Conservation (phyloP, 2,797 vertebrate species). For the Acipenser transmontanus region DNA sequence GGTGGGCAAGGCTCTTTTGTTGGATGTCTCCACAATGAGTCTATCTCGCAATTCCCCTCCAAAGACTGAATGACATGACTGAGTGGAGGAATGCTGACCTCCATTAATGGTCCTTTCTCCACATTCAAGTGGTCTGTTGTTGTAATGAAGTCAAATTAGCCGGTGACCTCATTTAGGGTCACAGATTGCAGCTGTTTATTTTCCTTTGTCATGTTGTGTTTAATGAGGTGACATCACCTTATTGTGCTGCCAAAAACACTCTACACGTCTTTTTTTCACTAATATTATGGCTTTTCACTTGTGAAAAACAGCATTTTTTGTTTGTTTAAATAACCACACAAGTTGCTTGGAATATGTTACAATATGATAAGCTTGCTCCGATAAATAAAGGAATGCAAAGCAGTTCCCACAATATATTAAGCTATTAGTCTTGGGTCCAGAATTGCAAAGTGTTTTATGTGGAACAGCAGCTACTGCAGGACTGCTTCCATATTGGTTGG, state of each 20-base stretch:
- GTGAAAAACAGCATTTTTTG: slow-evolving; percentile 43
- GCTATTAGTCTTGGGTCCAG: no score
- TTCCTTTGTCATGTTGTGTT: slow-evolving; percentile 51
- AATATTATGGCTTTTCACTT: slow-evolving; percentile 42
- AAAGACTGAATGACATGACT: slow-evolving; percentile 33
- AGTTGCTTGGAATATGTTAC: no score
- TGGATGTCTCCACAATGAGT: slow-evolving; percentile 32
- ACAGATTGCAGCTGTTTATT: slow-evolving; percentile 43
- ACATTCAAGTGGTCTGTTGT: slow-evolving; percentile 52
- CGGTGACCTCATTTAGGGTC: slow-evolving; percentile 45
- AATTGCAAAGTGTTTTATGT: no score
- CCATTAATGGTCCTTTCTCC: slow-evolving; percentile 41
- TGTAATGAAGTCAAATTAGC: slow-evolving; percentile 64
- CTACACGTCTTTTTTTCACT: slow-evolving; percentile 38
- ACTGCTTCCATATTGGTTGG: background rate
- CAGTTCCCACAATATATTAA: no score
- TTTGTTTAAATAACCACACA: slow-evolving; percentile 35
- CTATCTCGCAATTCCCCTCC: slow-evolving; percentile 37
- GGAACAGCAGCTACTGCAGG: background rate
- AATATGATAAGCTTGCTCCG: no score
- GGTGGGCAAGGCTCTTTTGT: slow-evolving; percentile 42
- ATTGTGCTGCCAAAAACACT: slow-evolving; percentile 47
- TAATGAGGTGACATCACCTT: slow-evolving; percentile 52
- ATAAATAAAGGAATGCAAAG: no score
- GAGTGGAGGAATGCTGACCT: slow-evolving; percentile 39